phyloP scores from a whole-genome alignment of 2,797 vertebrate species.

The Intellagama lesueurii region DNA sequence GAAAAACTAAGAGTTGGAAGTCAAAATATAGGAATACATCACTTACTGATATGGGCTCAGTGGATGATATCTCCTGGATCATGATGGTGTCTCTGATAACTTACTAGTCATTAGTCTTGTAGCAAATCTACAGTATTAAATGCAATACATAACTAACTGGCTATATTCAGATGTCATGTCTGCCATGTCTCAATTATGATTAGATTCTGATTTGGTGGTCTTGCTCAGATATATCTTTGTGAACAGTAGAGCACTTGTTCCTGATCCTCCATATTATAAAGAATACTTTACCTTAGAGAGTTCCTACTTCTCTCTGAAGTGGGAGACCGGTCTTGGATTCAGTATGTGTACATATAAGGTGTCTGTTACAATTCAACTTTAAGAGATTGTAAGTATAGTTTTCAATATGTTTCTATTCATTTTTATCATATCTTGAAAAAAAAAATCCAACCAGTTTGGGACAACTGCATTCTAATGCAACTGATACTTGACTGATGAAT shows the following conservation, averaged over 20 bases:
- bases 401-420: not conserved
- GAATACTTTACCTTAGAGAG: not conserved
- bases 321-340: not conserved
- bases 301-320: no score
- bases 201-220: not conserved
- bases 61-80: not conserved
- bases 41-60: no score
- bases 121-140: not conserved
- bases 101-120: not conserved
- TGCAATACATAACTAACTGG: not conserved
- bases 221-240: not conserved
- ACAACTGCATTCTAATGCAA: not conserved
- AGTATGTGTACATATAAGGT: no score
- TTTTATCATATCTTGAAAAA: not conserved
- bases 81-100: no score
- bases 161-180: not conserved
- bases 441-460: not conserved
- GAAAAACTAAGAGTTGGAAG: not conserved
- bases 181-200: no score
- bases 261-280: not conserved
- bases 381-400: not conserved
- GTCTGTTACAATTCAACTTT: not conserved
- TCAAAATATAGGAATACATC: not conserved
- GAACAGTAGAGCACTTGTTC: not conserved
- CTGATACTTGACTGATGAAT: no score